Evolutionary conservation across 2,888 invertebrate genomes (phyloP).

Genomic region (Xestia sexstrigata): DNA sequence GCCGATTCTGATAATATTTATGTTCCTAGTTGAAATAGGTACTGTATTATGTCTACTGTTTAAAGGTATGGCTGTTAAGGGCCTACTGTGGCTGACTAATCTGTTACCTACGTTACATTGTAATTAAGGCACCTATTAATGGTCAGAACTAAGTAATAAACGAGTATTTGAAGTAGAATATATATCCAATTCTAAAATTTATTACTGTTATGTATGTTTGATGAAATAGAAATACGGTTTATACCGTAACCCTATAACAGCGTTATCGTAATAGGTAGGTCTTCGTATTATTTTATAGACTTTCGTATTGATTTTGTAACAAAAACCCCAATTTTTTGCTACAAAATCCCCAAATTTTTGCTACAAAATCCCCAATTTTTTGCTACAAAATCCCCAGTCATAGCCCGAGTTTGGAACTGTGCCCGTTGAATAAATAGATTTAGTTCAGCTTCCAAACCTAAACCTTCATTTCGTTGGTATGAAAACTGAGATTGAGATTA

Average conservation of each 20-base stretch:
- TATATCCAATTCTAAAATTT: neutral
- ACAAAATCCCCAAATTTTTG: slow-evolving; percentile 21
- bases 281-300: neutral
- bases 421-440: slow-evolving; percentile 38
- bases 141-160: neutral
- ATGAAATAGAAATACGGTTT: neutral
- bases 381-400: slow-evolving; percentile 13
- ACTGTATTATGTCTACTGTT: neutral
- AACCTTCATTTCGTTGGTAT: neutral
- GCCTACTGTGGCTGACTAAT: slow-evolving; percentile 1
- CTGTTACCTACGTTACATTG: slow-evolving; percentile 2
- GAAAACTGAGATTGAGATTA: neutral
- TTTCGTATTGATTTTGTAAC: slow-evolving; percentile 20
- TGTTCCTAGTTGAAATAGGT: neutral
- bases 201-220: neutral
- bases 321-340: neutral
- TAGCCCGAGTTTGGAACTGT: slow-evolving; percentile 42
- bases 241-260: neutral
- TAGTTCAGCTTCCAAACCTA: slow-evolving; percentile 5
- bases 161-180: neutral
- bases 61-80: slow-evolving; percentile 6
- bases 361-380: neutral
- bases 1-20: neutral
- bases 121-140: slow-evolving; percentile 4
- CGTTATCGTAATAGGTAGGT: neutral